These are phyloP conservation scores for Pelochelys cantorii DNA, from an alignment of 2,797 vertebrate genomes.

Conservation along the genomic window DNA sequence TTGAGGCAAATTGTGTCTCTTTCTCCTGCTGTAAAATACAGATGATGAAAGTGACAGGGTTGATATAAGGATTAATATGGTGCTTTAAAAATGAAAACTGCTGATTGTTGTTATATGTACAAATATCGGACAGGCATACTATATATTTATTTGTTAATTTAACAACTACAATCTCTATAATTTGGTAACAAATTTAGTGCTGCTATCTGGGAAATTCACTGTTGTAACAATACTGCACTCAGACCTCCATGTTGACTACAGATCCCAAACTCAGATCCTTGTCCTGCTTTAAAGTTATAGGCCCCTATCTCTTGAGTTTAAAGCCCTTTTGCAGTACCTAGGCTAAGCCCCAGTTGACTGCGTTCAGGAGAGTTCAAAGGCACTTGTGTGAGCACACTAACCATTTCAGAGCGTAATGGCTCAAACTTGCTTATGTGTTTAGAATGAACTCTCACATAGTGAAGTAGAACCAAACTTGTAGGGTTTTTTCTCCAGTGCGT, in stretches of 20 bases:
- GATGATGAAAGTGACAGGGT: background rate
- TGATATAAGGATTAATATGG: too few species aligned
- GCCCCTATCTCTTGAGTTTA: background rate
- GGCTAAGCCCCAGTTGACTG: background rate
- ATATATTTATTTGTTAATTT: background rate
- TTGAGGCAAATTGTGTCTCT: background rate
- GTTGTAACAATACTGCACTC: background rate
- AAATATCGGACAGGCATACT: background rate
- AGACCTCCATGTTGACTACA: background rate
- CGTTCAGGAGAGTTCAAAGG: background rate
- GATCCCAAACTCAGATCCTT: background rate
- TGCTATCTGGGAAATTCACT: background rate
- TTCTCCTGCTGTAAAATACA: background rate
- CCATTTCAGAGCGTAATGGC: accelerated
- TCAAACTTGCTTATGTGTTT: background rate
- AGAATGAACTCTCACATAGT: accelerated
- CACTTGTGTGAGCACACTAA: accelerated
- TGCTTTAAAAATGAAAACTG: background rate
- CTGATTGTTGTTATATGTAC: background rate
- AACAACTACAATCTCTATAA: background rate
- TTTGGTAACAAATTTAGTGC: background rate
- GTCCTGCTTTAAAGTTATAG: background rate
- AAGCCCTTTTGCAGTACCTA: accelerated
- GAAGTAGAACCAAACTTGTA: background rate
- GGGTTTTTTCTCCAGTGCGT: background rate